Base-by-base conservation (phyloP, 2,797 vertebrate genomes). In the Karalla daura region DNA sequence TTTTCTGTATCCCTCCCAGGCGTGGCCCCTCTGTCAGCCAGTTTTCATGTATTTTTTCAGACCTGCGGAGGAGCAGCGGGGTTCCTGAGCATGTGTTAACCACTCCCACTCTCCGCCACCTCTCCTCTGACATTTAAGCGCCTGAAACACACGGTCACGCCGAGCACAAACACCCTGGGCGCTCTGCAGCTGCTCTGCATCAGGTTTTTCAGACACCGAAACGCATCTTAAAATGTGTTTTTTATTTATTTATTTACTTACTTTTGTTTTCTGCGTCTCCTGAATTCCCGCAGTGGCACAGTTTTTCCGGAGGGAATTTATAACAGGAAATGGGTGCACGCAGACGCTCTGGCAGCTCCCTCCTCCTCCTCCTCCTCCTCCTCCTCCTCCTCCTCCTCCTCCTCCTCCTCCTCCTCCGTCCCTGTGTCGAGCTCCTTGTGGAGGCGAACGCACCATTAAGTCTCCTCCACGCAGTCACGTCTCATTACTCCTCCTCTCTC, bases 61-160 rank as follows among this genome's bases (percentile, higher is more conserved):
- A 85, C 62, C 46, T 52, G 70, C 73, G 80, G 74, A 70, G 37
- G 69, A 66, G 33, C 62, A 56, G 64, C 30, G 47, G 79, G 79
- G 86, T 77, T 87, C 72, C 75, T 80, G 74, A 84, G 78, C 73
- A 76, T 84, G 83, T 89, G 79, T 82, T 75, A 75, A 76, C 75
- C 70, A 68, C 86, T 83, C 76, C 78, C 73, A 64, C 76, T 72
- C 71, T 40, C 47, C 35, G 2, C n/a, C 63, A 54, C 40, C 67
- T 73, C 62, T 71, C 32, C 32, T 59, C 71, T 21, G 2, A 39
- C 62, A 56, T 64, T 74, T 66, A 73, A 53, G 60, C 70, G 27
- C 32, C 9, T 8, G 39, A 74, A 65, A 59, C 28, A 41, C 21
- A 17, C 28, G 35, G 27, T 23, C 25, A 51, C 27, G 45, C 17